Base-by-base conservation (phyloP, 2,113 vertebrate species). In the Lipophrys pholis region DNA sequence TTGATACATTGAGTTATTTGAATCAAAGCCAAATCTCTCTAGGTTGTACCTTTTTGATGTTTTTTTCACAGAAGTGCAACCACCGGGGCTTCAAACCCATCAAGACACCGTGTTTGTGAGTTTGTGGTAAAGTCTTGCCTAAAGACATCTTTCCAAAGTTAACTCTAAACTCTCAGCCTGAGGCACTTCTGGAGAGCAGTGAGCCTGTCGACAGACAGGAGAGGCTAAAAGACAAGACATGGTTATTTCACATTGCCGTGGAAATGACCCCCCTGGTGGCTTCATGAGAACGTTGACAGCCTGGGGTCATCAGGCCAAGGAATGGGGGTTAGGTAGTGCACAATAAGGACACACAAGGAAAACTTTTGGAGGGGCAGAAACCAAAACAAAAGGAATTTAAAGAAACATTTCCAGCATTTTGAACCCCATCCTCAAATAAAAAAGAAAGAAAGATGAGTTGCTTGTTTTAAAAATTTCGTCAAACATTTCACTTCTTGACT, bases 231-330 rank as follows among this genome's bases (percentile, higher is more conserved):
- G 41, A 41, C 0, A 1, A 55, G 17, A 60, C 57, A 6, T 42
- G 56, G 53, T 84, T 80, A 65, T 69, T 50, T 76, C 73, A n/a
- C 67, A 57, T 82, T 21, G 0, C 67, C 49, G 80, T 81, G 73
- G 76, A 62, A 72, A 76, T 48, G 1, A 17, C 59, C 38, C 5
- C 43, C 61, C 30, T 15, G 39, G 63, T 46, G 50, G 43, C 53
- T 63, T 67, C 72, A 71, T 80, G 63, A 80, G 65, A 76, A 80
- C 62, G n/a, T 12, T 12, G 21, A 57, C 46, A 60, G 78, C 46
- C 58, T 69, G 71, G 83, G 55, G 69, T 85, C 82, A 85, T 79
- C 52, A 14, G 43, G 14, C 14, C 42, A 55, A 30, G 58, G 53
- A 17, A 35, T 1, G 58, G 15, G 46, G 35, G 38, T 39, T 60